These are phyloP conservation scores for Zoanthus solanderi DNA, from an alignment of 92 coral and sea anemone genomes.

Conservation along the genomic window DNA sequence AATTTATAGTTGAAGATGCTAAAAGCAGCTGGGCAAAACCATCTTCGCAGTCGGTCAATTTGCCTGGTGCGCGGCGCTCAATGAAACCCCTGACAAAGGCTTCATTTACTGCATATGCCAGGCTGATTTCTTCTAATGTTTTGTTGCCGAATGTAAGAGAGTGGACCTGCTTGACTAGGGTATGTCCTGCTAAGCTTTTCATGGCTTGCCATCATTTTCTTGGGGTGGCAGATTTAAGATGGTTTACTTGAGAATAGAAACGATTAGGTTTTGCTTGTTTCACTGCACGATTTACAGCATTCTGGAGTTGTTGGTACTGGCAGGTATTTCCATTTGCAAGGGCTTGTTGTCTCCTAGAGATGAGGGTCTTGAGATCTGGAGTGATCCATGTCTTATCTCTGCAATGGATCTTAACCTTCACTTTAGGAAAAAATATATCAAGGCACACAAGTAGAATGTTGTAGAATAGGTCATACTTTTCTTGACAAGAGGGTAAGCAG, in stretches of 20 bases:
- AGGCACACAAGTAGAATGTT: constrained; percentile 37
- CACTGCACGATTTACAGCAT: constrained; percentile 19
- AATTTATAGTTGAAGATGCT: no score
- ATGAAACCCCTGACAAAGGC: not conserved
- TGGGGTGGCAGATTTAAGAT: constrained; percentile 48
- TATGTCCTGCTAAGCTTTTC: constrained; percentile 48
- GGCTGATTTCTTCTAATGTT: constrained; percentile 30
- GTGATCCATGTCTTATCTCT: constrained; percentile 58
- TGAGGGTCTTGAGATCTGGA: constrained; percentile 40
- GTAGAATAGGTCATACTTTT: constrained; percentile 47
- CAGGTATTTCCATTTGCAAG: constrained; percentile 16
- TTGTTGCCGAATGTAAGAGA: constrained; percentile 38
- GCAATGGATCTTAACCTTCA: constrained; percentile 28
- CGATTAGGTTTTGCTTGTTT: constrained; percentile 34
- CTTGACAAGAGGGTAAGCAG: constrained; percentile 41
- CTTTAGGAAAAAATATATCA: constrained; percentile 32
- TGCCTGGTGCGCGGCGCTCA: no score
- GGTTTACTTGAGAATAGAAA: constrained; percentile 45
- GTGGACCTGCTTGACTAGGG: constrained; percentile 40
- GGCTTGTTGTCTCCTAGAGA: constrained; percentile 45
- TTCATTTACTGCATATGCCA: constrained; percentile 42
- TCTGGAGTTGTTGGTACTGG: constrained; percentile 36
- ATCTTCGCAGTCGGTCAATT: no score
- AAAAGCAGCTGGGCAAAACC: no score
- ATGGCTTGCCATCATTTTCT: constrained; percentile 49